Conservation (phyloP, 53 echinoderm and acorn worm genomes). For the Luidia sarsii region DNA sequence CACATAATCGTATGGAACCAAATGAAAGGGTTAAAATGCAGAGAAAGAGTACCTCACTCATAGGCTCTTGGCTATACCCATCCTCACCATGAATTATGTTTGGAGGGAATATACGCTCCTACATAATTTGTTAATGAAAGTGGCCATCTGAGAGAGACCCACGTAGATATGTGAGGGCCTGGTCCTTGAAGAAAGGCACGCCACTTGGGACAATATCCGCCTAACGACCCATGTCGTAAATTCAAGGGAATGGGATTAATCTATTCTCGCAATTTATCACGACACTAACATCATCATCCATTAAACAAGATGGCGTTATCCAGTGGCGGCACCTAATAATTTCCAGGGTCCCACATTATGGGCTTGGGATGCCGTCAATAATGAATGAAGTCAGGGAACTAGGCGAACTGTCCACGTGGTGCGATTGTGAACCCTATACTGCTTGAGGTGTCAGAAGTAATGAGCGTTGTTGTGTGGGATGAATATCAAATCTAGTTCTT, state of each 20-base stretch:
- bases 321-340: conserved; percentile 28
- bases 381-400: conserved; percentile 40
- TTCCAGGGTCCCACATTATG: conserved; percentile 15
- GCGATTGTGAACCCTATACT: conserved; percentile 19
- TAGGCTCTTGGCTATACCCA: too few species aligned
- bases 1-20: too few species aligned
- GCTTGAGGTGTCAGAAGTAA: conserved; percentile 49
- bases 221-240: conserved; percentile 17
- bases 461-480: conserved; percentile 6
- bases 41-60: too few species aligned
- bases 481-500: too few species aligned
- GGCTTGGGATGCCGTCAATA: conserved; percentile 31
- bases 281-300: conserved; percentile 37
- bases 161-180: too few species aligned
- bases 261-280: conserved; percentile 17
- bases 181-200: not conserved
- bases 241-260: conserved; percentile 12
- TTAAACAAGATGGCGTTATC: conserved; percentile 49
- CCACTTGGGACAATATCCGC: not conserved
- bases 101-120: too few species aligned
- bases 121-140: too few species aligned
- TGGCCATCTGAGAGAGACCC: too few species aligned
- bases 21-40: too few species aligned
- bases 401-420: conserved; percentile 42
- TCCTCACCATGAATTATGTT: too few species aligned